Conservation (phyloP, 2,888 invertebrate species). For the Dryobota labecula region DNA sequence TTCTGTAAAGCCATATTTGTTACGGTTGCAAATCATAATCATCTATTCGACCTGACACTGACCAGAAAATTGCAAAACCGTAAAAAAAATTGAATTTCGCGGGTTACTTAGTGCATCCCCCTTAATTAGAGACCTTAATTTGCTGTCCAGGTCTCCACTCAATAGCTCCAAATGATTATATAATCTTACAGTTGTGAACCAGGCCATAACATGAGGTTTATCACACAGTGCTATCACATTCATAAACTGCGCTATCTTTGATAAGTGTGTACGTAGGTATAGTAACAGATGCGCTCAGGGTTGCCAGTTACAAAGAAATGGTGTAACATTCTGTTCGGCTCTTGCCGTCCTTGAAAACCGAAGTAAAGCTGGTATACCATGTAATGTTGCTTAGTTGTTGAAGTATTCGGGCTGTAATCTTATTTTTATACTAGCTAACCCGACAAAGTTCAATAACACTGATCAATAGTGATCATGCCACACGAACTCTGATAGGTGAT, state of each 20-base stretch:
- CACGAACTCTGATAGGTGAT: too few relatives aligned
- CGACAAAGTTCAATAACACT: too few relatives aligned
- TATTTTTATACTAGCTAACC: too few relatives aligned
- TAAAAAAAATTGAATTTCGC: too few relatives aligned
- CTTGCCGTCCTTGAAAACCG: not conserved
- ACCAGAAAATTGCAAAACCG: too few relatives aligned
- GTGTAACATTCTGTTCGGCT: not conserved
- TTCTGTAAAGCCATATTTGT: too few relatives aligned
- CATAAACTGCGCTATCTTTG: conserved; percentile 60
- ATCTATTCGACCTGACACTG: too few relatives aligned
- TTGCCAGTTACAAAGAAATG: not conserved
- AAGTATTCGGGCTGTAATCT: not conserved
- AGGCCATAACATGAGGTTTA: conserved; percentile 27
- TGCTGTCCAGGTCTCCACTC: not conserved
- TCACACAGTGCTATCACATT: conserved; percentile 47
- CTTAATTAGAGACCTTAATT: not conserved
- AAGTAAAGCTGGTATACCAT: not conserved
- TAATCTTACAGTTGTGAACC: conserved; percentile 16
- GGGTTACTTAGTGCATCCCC: too few relatives aligned
- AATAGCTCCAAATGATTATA: conserved; percentile 15
- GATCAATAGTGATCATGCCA: too few relatives aligned
- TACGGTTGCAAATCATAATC: too few relatives aligned
- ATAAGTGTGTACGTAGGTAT: conserved; percentile 51
- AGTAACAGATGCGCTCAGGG: conserved; percentile 51
- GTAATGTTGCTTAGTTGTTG: not conserved